Evolutionary conservation across 1,140 invertebrate genomes (phyloP).

Genomic region (Harpegnathos saltator): DNA sequence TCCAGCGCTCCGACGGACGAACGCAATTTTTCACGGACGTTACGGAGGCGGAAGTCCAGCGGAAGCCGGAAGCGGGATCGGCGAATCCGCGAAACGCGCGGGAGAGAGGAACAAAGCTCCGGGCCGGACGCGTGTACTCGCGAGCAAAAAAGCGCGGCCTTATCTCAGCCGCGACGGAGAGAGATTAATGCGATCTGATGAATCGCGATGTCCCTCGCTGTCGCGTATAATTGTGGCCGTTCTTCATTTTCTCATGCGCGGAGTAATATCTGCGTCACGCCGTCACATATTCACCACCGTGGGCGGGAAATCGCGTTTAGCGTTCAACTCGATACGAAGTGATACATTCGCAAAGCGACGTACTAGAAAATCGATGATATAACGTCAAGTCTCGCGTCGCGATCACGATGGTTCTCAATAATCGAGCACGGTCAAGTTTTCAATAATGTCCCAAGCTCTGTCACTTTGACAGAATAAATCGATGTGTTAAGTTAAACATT

Average conservation of each 20-base stretch:
- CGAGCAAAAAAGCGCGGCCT: slow-evolving; percentile 36
- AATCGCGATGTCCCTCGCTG: slow-evolving; percentile 44
- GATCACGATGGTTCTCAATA: too few relatives aligned
- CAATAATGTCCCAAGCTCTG: neutral
- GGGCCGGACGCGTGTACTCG: slow-evolving; percentile 41
- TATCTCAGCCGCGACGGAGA: slow-evolving; percentile 52
- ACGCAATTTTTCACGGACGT: slow-evolving; percentile 78
- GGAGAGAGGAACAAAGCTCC: slow-evolving; percentile 54
- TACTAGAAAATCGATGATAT: too few relatives aligned
- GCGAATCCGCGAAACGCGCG: slow-evolving; percentile 59
- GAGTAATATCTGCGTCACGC: slow-evolving; percentile 6
- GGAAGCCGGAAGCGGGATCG: slow-evolving; percentile 76
- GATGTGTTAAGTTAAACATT: slow-evolving; percentile 15
- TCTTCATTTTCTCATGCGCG: slow-evolving; percentile 13
- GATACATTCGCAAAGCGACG: too few relatives aligned
- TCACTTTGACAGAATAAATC: neutral
- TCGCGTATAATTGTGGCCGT: slow-evolving; percentile 57
- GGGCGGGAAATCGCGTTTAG: neutral
- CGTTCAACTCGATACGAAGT: neutral
- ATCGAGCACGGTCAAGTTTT: too few relatives aligned
- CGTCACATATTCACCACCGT: neutral
- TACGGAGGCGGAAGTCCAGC: slow-evolving; percentile 64
- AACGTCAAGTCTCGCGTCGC: too few relatives aligned
- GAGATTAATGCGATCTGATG: slow-evolving; percentile 61
- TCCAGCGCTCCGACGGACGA: slow-evolving; percentile 61